phyloP scores from a whole-genome alignment of 2,888 invertebrate genomes.

The Drosophila neutralis region DNA sequence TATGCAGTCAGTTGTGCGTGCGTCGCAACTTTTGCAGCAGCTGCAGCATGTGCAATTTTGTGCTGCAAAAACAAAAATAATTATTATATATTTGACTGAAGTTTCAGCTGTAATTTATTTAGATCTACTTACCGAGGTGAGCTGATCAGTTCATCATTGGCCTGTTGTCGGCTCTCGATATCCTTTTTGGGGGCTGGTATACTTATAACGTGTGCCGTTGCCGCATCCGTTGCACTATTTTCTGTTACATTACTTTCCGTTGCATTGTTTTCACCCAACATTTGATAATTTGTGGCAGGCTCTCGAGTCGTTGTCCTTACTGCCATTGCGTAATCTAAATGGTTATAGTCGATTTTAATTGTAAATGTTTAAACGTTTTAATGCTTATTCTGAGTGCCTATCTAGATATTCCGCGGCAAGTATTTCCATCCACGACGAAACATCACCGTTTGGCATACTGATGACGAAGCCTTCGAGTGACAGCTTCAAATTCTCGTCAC shows the following conservation, averaged over 20 bases:
- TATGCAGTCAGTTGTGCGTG: conserved; percentile 24
- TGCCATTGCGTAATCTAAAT: conserved; percentile 44
- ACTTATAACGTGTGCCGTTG: conserved; percentile 31
- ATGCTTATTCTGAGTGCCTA: conserved; percentile 13
- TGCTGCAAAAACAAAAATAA: conserved; percentile 22
- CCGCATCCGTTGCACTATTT: conserved; percentile 25
- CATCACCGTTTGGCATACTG: conserved; percentile 65
- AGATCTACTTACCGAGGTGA: conserved; percentile 47
- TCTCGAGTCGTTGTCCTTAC: conserved; percentile 33
- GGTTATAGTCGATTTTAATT: background rate
- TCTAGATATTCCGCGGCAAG: conserved; percentile 60
- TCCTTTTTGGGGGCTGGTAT: conserved; percentile 60
- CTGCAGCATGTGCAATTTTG: conserved; percentile 64
- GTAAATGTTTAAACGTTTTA: background rate
- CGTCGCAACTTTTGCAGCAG: conserved; percentile 61
- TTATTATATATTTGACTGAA: background rate
- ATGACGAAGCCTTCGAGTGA: conserved; percentile 86
- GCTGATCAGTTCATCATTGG: conserved; percentile 26
- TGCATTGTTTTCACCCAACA: conserved; percentile 22
- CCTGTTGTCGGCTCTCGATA: conserved; percentile 63
- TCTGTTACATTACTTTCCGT: conserved; percentile 12
- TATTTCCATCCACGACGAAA: conserved; percentile 48
- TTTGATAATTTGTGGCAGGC: conserved; percentile 32
- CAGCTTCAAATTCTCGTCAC: conserved; percentile 90
- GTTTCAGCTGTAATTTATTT: background rate